Evolutionary conservation across 2,113 vertebrate genomes (phyloP).

Genomic region (Sorex fumeus): DNA sequence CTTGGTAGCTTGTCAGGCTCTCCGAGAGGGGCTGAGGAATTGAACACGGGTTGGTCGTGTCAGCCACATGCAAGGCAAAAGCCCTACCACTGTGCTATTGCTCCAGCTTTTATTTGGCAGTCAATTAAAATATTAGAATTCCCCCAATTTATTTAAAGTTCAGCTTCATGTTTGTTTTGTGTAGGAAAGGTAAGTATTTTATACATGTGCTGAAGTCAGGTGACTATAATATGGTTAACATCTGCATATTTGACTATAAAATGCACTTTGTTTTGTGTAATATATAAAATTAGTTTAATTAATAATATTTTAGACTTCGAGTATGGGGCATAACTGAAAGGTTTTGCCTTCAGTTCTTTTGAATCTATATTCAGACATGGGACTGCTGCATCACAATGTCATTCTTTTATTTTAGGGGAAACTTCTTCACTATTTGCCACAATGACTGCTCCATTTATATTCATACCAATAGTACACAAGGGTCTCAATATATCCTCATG

Average conservation of each 20-base stretch:
- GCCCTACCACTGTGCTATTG: too few relatives aligned
- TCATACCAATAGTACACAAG: not conserved
- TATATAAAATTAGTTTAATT: not conserved
- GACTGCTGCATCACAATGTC: not conserved
- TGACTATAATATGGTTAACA: not conserved
- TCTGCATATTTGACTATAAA: not conserved
- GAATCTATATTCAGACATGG: not conserved
- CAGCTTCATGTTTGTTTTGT: not conserved
- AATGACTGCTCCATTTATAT: not conserved
- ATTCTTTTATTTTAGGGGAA: not conserved
- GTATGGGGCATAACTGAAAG: not conserved
- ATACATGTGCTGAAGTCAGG: too few relatives aligned
- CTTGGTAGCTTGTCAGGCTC: too few relatives aligned
- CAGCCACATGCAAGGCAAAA: too few relatives aligned
- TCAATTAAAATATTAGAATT: not conserved
- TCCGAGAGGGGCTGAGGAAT: too few relatives aligned
- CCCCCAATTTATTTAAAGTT: not conserved
- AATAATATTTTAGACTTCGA: not conserved
- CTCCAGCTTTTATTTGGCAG: constrained; percentile 19
- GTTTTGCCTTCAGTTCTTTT: not conserved
- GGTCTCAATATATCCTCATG: not conserved
- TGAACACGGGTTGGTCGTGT: too few relatives aligned
- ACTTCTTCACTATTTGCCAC: not conserved
- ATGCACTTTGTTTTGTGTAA: not conserved
- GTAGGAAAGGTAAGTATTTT: too few relatives aligned